Evolutionary conservation across 53 echinoderm and acorn worm genomes (phyloP).

Genomic region (Apostichopus leukothele): DNA sequence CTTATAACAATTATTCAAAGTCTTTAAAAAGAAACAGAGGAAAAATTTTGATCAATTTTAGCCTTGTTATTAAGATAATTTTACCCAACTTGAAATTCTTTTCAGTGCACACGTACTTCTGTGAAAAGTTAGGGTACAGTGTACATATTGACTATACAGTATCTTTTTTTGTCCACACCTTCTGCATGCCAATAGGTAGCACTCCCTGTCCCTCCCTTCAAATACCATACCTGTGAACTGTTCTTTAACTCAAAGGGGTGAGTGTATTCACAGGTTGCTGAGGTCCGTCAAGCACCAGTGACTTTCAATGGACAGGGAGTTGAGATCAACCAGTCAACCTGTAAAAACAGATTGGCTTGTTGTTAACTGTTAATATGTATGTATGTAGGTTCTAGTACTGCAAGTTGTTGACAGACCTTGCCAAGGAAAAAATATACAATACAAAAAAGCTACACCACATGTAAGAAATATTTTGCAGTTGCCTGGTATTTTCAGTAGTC

Average conservation of each 20-base stretch:
- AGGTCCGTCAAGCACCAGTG: slow-evolving; percentile 4
- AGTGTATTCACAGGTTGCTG: slow-evolving; percentile 22
- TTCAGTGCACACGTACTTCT: too few relatives aligned
- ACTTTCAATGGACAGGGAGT: slow-evolving; percentile 16
- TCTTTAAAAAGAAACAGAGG: too few relatives aligned
- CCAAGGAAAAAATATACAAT: neutral
- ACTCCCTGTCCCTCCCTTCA: slow-evolving; percentile 39
- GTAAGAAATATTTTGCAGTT: too few relatives aligned
- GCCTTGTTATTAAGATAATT: too few relatives aligned
- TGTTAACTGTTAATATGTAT: neutral
- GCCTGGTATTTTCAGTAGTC: too few relatives aligned
- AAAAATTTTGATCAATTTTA: too few relatives aligned
- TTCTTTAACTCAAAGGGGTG: neutral
- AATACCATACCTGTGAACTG: slow-evolving; percentile 32
- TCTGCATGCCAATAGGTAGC: slow-evolving; percentile 24
- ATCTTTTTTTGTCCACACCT: slow-evolving; percentile 3
- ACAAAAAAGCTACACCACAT: too few relatives aligned
- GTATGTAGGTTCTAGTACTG: neutral
- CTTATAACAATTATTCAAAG: too few relatives aligned
- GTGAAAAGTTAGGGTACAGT: too few relatives aligned
- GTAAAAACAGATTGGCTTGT: slow-evolving; percentile 9
- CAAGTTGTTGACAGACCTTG: neutral
- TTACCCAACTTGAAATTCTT: too few relatives aligned
- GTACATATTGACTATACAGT: too few relatives aligned
- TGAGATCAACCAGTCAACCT: slow-evolving; percentile 28